Conservation (phyloP, 2,113 vertebrate genomes). For the Aphyosemion australe region DNA sequence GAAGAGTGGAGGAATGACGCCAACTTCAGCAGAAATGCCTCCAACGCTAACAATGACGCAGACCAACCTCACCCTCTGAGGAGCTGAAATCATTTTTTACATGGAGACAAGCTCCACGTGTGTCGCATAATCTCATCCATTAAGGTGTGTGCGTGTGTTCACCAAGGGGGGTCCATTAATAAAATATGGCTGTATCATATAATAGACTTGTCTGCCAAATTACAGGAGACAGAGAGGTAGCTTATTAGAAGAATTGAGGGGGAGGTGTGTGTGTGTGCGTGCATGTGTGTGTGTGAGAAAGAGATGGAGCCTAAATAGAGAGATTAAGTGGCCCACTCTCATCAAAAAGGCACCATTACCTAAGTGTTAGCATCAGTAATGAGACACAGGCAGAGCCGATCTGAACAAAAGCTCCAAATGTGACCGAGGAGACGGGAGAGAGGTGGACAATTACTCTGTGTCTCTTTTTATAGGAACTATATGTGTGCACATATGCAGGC, state of each 20-base stretch:
- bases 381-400: slow-evolving; percentile 65
- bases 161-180: slow-evolving; percentile 74
- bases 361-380: slow-evolving; percentile 74
- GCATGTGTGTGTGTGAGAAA: not conserved
- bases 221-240: slow-evolving; percentile 76
- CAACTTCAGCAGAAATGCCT: slow-evolving; percentile 59
- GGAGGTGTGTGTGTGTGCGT: slow-evolving; percentile 34
- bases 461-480: not conserved
- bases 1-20: slow-evolving; percentile 56
- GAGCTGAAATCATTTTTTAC: slow-evolving; percentile 66
- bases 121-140: slow-evolving; percentile 73
- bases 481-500: not conserved
- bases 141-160: slow-evolving; percentile 69
- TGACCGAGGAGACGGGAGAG: slow-evolving; percentile 46
- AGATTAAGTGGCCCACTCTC: slow-evolving; percentile 73
- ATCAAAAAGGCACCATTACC: slow-evolving; percentile 73
- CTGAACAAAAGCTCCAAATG: slow-evolving; percentile 67
- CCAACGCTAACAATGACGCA: slow-evolving; percentile 39
- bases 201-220: slow-evolving; percentile 79
- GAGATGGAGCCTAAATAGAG: slow-evolving; percentile 63
- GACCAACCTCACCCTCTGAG: slow-evolving; percentile 51
- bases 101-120: slow-evolving; percentile 53
- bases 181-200: slow-evolving; percentile 79
- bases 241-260: slow-evolving; percentile 73
- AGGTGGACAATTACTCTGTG: slow-evolving; percentile 44